Evolutionary conservation across 2,888 invertebrate genomes (phyloP).

Genomic region (Notodonta ziczac): DNA sequence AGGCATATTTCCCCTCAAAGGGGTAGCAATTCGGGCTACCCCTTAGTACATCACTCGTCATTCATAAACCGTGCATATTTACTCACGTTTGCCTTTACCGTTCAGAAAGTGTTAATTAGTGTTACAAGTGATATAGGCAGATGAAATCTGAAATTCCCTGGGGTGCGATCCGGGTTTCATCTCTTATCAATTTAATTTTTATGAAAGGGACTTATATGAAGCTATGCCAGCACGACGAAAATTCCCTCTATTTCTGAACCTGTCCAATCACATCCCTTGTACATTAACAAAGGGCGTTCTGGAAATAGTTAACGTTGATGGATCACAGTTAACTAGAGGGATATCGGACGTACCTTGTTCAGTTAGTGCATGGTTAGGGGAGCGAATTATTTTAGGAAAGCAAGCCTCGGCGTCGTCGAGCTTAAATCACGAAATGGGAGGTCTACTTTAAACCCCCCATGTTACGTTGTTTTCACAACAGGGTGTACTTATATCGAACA

Average conservation of each 20-base stretch:
- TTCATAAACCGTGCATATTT: no score
- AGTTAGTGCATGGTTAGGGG: slow-evolving; percentile 33
- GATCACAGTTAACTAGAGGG: slow-evolving; percentile 34
- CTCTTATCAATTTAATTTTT: no score
- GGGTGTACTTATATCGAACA: no score
- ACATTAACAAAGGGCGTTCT: slow-evolving; percentile 16
- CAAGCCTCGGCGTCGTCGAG: slow-evolving; percentile 11
- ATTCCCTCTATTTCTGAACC: neutral
- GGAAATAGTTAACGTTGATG: slow-evolving; percentile 27
- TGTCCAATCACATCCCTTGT: slow-evolving; percentile 5
- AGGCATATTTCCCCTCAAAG: no score
- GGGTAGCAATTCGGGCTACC: no score
- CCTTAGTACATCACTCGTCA: no score
- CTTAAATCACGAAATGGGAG: neutral
- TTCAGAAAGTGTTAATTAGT: no score
- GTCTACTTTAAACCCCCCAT: no score
- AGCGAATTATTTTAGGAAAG: slow-evolving; percentile 31
- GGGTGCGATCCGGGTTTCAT: neutral
- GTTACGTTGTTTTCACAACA: no score
- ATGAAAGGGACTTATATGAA: neutral
- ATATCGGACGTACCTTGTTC: slow-evolving; percentile 26
- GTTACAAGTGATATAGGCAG: no score
- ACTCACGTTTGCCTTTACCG: no score
- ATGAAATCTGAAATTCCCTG: no score
- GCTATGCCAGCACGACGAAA: neutral